A percentile compares a stretch with the other conserved stretches of the same genome.
Conservation (phyloP, 1,140 invertebrate genomes). For the Cepaea nemoralis region DNA sequence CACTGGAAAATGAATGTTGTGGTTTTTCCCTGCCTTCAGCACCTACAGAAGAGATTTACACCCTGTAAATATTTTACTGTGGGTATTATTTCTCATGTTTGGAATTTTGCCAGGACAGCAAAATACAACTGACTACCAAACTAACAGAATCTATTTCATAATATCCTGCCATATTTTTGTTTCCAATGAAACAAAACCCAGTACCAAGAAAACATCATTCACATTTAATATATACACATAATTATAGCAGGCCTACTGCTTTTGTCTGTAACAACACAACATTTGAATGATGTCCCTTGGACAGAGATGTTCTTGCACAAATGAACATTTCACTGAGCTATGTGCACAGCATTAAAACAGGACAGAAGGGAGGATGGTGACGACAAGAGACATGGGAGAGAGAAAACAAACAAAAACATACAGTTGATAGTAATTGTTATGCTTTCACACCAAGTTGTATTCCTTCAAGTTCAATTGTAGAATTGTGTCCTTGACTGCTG, state of each 20-base stretch:
- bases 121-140: too few relatives aligned
- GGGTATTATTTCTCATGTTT: too few relatives aligned
- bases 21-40: too few relatives aligned
- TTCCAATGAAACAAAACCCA: too few relatives aligned
- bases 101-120: too few relatives aligned
- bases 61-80: too few relatives aligned
- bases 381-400: background rate
- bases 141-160: too few relatives aligned
- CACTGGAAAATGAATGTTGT: too few relatives aligned
- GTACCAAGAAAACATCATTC: too few relatives aligned
- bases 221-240: too few relatives aligned
- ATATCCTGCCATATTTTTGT: too few relatives aligned
- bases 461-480: slow-evolving; percentile 98
- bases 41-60: too few relatives aligned
- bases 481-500: slow-evolving; percentile 99
- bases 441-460: slow-evolving; percentile 93
- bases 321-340: background rate
- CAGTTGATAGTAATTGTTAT: background rate
- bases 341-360: background rate
- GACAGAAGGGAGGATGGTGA: background rate
- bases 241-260: background rate
- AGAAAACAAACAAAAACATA: background rate
- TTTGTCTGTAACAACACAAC: background rate
- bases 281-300: background rate
- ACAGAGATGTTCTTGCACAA: background rate